Base-by-base conservation (phyloP, 2,888 invertebrate species). In the Pristionchus entomophagus region DNA sequence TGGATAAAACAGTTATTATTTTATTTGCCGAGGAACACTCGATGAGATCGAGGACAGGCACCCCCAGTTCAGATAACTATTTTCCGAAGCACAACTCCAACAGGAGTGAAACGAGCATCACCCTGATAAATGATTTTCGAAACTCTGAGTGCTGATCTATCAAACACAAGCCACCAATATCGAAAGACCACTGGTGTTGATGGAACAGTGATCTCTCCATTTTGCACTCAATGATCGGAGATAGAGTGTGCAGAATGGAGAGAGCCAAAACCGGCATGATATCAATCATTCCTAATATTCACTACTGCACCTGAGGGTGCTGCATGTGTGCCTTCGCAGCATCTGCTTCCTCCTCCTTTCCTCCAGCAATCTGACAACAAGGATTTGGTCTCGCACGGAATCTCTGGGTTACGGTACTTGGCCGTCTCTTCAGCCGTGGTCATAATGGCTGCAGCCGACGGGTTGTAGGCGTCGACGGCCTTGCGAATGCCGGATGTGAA, bases 401-500 rank as follows among this genome's bases (percentile, higher is more conserved):
- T 35, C 65, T 22, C 35, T 19, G n/a, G 32, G 38, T 22, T 69
- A 69, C 65, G 77, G 49, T 87, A 87, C 38, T 87, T 89, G 22
- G 90, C 88, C 12, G 90, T 88, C 8, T 89, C 89, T 17, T 90
- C 89, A 14, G 91, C 89, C 0, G 89, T 88, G 32, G 88, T 86
- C 32, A 86, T 86, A 17, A 77, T 80, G 0, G 88, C 86, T 2
- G 88, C 86, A 3, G 86, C 85, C 29, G 81, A 83, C n/a, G 88
- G 87, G 29, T 89, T 88, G 85, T 90, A 90, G 51, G 88, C 88
- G 65, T 92, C 92, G 22, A 92, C 91, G 22, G 92, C 92, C 80
- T 91, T 91, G 29, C 92, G 91, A 8, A 93, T 88, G 17, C 89
- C 90, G 19, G 93, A 91, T 8, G 93, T 91, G 90, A 93, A 93